These are phyloP conservation scores for Formica aserva DNA, from an alignment of 2,888 invertebrate species.

Conservation along the genomic window DNA sequence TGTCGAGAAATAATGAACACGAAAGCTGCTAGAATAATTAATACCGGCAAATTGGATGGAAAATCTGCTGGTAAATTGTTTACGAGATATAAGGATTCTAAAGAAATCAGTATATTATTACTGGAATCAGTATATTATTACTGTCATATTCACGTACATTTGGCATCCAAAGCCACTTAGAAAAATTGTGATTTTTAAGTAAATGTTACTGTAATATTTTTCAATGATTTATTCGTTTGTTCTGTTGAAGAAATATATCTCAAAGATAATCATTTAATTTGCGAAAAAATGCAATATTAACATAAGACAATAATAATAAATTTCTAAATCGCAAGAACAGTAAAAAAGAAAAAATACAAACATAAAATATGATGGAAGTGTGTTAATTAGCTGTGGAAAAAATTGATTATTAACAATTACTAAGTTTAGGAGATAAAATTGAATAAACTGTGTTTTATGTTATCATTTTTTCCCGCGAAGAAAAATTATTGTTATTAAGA, in stretches of 20 bases:
- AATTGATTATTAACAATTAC: background rate
- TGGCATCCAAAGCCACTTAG: background rate
- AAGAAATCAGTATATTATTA: slow-evolving; percentile 1
- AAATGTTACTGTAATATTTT: background rate
- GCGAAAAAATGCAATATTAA: background rate
- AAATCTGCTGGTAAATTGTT: slow-evolving; percentile 66
- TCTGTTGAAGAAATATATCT: background rate
- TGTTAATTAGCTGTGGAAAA: background rate
- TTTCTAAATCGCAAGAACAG: background rate
- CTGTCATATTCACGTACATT: background rate
- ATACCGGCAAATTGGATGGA: slow-evolving; percentile 61
- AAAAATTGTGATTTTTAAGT: slow-evolving; percentile 4
- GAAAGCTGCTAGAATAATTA: slow-evolving; percentile 67
- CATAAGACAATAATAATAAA: background rate
- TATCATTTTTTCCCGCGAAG: background rate
- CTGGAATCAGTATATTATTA: background rate
- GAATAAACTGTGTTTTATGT: background rate
- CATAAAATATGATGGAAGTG: background rate
- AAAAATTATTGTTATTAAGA: background rate
- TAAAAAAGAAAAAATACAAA: background rate
- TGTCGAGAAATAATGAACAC: slow-evolving; percentile 51
- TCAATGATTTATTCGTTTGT: background rate
- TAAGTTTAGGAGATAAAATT: background rate
- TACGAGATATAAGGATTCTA: slow-evolving; percentile 18
- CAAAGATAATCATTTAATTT: background rate